phyloP scores from a whole-genome alignment of 2,888 invertebrate species.

The Tuberolachnus salignus region DNA sequence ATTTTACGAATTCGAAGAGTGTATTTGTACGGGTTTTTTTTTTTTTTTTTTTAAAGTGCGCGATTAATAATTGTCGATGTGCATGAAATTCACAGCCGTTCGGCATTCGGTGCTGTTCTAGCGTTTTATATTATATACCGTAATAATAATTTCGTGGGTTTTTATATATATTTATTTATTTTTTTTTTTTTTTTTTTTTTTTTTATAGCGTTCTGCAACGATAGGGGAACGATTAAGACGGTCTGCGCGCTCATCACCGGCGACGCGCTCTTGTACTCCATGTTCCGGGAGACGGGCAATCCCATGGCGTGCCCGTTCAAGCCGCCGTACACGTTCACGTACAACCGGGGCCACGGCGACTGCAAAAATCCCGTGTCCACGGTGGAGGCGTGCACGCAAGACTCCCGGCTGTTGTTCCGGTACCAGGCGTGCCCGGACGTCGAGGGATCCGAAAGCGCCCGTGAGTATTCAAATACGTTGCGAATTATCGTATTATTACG shows the following conservation, averaged over 20 bases:
- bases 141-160: too few species aligned
- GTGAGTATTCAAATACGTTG: conserved; percentile 65
- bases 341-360: conserved; percentile 86
- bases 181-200: too few species aligned
- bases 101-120: too few species aligned
- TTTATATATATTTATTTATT: too few species aligned
- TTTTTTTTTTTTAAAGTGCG: too few species aligned
- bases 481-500: too few species aligned
- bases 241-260: conserved; percentile 87
- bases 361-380: conserved; percentile 88
- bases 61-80: too few species aligned
- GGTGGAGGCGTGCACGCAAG: conserved; percentile 92
- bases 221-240: conserved; percentile 77
- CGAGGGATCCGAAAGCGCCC: conserved; percentile 86
- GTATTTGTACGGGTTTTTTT: too few species aligned
- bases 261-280: conserved; percentile 84
- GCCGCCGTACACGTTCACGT: conserved; percentile 91
- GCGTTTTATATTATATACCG: too few species aligned
- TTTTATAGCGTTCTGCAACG: conserved; percentile 75
- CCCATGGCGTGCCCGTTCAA: conserved; percentile 88
- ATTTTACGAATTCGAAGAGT: too few species aligned
- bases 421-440: conserved; percentile 95
- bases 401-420: conserved; percentile 84
- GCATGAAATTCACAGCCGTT: too few species aligned
- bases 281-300: conserved; percentile 86